Percentiles rank a stretch among this genome's conserved stretches.
These are phyloP conservation scores for Aptenodytes patagonicus DNA, from an alignment of 2,113 vertebrate species.

Conservation along the genomic window DNA sequence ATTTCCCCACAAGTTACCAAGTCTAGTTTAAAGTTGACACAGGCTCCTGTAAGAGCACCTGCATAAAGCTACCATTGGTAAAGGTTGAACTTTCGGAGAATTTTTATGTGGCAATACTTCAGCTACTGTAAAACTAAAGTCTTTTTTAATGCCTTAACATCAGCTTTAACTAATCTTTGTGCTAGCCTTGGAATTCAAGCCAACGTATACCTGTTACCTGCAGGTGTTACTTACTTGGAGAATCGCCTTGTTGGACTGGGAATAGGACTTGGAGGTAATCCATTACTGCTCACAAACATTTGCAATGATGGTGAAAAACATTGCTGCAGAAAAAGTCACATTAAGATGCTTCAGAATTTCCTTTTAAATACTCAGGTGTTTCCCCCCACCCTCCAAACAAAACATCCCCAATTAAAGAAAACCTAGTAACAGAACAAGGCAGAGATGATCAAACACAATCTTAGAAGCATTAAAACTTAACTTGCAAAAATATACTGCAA, in stretches of 20 bases:
- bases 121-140: background rate
- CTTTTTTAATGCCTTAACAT: background rate
- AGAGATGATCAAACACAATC: background rate
- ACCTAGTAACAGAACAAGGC: background rate
- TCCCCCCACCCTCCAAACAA: background rate
- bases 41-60: background rate
- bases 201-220: background rate
- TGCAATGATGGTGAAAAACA: slow-evolving; percentile 95
- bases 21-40: background rate
- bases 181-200: background rate
- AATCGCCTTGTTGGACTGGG: slow-evolving; percentile 90
- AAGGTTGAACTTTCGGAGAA: background rate
- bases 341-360: background rate
- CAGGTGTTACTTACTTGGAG: slow-evolving; percentile 74
- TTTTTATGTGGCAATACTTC: background rate
- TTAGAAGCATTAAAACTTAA: background rate
- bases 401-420: background rate
- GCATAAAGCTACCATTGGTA: background rate
- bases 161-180: background rate
- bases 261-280: slow-evolving; percentile 87
- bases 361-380: background rate
- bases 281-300: slow-evolving; percentile 94
- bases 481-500: background rate
- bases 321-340: slow-evolving; percentile 75
- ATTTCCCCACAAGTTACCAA: background rate